phyloP scores from a whole-genome alignment of 2,888 invertebrate species.

The Drosophila percnosoma region DNA sequence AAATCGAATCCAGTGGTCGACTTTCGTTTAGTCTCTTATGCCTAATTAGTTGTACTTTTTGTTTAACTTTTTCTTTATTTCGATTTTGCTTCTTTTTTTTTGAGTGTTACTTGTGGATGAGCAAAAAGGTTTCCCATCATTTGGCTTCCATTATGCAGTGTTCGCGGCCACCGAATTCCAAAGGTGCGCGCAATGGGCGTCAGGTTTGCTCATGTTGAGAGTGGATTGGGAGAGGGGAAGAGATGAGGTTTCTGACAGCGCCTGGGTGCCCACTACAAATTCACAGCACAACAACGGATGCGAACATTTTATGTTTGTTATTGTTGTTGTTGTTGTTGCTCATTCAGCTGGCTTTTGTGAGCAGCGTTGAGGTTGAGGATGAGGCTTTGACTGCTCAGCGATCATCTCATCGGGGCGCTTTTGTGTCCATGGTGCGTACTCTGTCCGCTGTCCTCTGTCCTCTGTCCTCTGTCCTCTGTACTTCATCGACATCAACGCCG shows the following conservation, averaged over 20 bases:
- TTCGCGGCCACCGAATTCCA: conserved; percentile 81
- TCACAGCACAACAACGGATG: conserved; percentile 60
- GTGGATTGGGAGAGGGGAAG: neutral
- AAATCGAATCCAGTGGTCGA: conserved; percentile 65
- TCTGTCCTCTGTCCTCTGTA: conserved; percentile 22
- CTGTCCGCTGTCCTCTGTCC: conserved; percentile 36
- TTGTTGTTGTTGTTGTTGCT: conserved; percentile 37
- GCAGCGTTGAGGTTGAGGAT: conserved; percentile 30
- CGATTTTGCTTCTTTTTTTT: conserved; percentile 5
- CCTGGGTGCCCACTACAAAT: conserved; percentile 73
- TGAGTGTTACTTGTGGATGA: conserved; percentile 39
- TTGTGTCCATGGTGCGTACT: conserved; percentile 56
- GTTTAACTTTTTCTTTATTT: conserved; percentile 21
- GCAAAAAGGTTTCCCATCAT: conserved; percentile 81
- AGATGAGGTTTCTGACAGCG: conserved; percentile 42
- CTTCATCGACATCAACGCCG: conserved; percentile 74
- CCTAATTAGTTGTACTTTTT: conserved; percentile 72
- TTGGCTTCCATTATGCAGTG: conserved; percentile 78
- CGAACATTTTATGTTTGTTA: conserved; percentile 37
- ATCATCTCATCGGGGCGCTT: conserved; percentile 76
- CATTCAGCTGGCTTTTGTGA: conserved; percentile 47
- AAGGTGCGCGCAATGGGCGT: conserved; percentile 65
- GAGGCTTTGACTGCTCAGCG: conserved; percentile 61
- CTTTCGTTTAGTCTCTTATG: conserved; percentile 69
- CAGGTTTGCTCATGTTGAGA: conserved; percentile 37